Evolutionary conservation across 2,888 invertebrate genomes (phyloP), one percentile per base, ranked within the genome.

Genomic region (Gymnoscelis rufifasciata): DNA sequence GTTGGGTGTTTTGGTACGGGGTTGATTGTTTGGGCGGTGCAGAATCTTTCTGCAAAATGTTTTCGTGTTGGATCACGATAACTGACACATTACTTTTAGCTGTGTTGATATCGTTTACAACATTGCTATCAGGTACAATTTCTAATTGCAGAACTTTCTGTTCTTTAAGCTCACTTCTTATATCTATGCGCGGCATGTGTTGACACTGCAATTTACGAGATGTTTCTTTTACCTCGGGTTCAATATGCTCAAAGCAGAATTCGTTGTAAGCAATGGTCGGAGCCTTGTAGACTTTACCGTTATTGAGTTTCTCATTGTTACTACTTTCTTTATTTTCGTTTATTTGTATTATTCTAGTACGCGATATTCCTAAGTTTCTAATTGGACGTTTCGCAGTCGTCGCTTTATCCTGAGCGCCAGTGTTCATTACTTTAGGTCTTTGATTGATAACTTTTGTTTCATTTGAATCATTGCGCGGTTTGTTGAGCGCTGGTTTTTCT

Each of bases 131-230:
- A 15, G 90, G 86, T 59, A 78, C 57, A 59, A 90, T 90, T 59
- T 88, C 81, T 57, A 90, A 69, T 23, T 83, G 76, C 45, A 89
- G 73, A 47, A 89, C 87, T 66, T 79, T 88, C 64, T 90, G 90
- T 48, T 80, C 74, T 40, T 75, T 86, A 14, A 90, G 64, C 61
- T 86, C 81, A 53, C 86, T 78, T 63, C 86, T 79, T 51, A 90
- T 90, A 59, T 81, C 83, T 49, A 90, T 82, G 43, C 81, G 74
- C 37, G 90, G 90, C 83, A 90, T 83, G 56, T 73, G 66, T 72
- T 90, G 89, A 54, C 88, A 59, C 56, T 77, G 65, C 47, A 89
- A 66, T 38, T 56, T 80, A 33, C 44, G 58, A 26, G 61, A 52
- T 30, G 19, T 51, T 29, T 43, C 24, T 35, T 56, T 64, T 37